Conservation (phyloP, 2,113 vertebrate species). For the Turnix velox region DNA sequence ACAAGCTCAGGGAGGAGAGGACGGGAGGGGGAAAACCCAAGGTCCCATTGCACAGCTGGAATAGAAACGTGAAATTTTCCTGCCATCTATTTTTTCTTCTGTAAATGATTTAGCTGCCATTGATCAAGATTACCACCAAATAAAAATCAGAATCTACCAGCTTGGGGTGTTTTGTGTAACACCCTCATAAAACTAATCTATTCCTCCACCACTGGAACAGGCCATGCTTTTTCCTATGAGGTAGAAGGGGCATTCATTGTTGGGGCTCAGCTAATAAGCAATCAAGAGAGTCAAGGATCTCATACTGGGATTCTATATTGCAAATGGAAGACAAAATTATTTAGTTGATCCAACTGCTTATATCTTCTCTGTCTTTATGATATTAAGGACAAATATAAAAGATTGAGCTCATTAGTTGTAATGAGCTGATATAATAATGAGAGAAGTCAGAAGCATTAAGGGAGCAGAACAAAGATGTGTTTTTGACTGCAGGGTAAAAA, state of each 20-base stretch:
- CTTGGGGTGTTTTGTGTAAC: constrained; percentile 29
- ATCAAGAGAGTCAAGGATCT: background rate
- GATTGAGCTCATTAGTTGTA: background rate
- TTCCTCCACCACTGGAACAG: background rate
- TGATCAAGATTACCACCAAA: constrained; percentile 68
- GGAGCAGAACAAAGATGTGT: background rate
- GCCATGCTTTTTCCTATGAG: background rate
- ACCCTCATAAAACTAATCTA: constrained; percentile 30
- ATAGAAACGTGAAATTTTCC: constrained; percentile 56
- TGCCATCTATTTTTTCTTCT: constrained; percentile 51
- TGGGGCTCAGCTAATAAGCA: background rate
- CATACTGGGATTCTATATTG: background rate
- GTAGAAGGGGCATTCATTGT: background rate
- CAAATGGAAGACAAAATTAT: background rate
- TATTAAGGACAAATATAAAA: background rate
- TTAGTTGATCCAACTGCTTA: background rate
- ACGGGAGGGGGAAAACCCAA: constrained; percentile 25
- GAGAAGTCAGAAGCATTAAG: background rate
- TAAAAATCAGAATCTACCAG: constrained; percentile 60
- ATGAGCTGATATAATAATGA: background rate
- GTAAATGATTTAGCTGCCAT: constrained; percentile 54
- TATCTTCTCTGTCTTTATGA: background rate
- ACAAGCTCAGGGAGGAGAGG: constrained; percentile 30
- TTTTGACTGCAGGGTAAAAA: background rate
- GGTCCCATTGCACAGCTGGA: constrained; percentile 62